Percentiles rank a stretch among this genome's conserved stretches.
Conservation (phyloP, 2,113 vertebrate genomes). For the Pundamilia nyererei region DNA sequence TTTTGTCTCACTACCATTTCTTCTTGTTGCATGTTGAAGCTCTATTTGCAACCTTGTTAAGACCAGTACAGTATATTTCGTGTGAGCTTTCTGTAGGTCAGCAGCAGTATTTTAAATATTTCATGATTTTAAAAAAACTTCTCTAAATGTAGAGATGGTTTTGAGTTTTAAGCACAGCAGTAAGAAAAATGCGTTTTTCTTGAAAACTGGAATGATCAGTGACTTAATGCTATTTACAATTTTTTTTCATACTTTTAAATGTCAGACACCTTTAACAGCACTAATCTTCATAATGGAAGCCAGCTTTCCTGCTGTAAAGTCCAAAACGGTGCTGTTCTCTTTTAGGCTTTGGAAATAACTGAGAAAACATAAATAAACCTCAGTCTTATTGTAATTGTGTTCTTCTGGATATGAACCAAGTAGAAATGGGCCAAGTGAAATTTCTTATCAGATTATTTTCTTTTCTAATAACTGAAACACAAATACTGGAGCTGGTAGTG, state of each 20-base stretch:
- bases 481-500: not conserved
- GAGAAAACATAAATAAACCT: not conserved
- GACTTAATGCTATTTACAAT: not conserved
- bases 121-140: not conserved
- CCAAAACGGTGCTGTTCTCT: not conserved
- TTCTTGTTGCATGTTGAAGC: not conserved
- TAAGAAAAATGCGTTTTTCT: not conserved
- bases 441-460: not conserved
- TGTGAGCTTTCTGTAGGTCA: not conserved
- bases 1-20: not conserved
- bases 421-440: not conserved
- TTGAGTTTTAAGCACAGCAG: not conserved
- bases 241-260: not conserved
- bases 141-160: not conserved
- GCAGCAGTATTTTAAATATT: not conserved
- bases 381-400: not conserved
- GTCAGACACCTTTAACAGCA: not conserved
- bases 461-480: not conserved
- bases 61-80: not conserved
- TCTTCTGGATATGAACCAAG: not conserved
- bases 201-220: not conserved
- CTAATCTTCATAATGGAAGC: not conserved
- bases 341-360: not conserved
- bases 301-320: not conserved
- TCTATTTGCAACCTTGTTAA: not conserved